A percentile compares a stretch with the other conserved stretches of the same genome.
These are phyloP conservation scores for Nothocercus nigrocapillus DNA, from an alignment of 2,113 vertebrate genomes.

Conservation along the genomic window DNA sequence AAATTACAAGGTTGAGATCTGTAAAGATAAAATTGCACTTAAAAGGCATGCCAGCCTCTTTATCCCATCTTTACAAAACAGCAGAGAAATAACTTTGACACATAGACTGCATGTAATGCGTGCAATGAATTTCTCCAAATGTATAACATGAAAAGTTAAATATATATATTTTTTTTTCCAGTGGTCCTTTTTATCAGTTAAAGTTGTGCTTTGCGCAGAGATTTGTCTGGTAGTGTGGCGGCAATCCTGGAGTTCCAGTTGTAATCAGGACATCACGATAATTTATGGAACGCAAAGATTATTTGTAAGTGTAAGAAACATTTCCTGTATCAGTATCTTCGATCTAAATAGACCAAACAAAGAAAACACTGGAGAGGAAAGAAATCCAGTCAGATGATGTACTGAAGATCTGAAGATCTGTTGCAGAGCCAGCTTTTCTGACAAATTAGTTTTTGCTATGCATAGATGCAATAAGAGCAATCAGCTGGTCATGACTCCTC, in stretches of 20 bases:
- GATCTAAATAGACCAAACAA: neutral
- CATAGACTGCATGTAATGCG: neutral
- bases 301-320: neutral
- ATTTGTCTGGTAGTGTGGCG: neutral
- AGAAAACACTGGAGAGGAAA: neutral
- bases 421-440: neutral
- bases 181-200: neutral
- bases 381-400: neutral
- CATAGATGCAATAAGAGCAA: neutral
- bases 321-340: neutral
- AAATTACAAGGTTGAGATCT: neutral
- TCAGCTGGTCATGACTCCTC: neutral
- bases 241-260: neutral
- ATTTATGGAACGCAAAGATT: neutral
- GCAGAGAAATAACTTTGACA: neutral
- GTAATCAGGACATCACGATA: neutral
- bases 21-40: neutral
- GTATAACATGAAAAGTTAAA: neutral
- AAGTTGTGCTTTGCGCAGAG: neutral
- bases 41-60: neutral
- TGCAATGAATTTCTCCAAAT: neutral
- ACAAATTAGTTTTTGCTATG: neutral
- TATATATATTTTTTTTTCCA: no score
- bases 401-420: neutral
- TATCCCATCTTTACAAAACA: neutral